These are phyloP conservation scores for Linepithema humile DNA, from an alignment of 1,140 invertebrate species.

Conservation along the genomic window DNA sequence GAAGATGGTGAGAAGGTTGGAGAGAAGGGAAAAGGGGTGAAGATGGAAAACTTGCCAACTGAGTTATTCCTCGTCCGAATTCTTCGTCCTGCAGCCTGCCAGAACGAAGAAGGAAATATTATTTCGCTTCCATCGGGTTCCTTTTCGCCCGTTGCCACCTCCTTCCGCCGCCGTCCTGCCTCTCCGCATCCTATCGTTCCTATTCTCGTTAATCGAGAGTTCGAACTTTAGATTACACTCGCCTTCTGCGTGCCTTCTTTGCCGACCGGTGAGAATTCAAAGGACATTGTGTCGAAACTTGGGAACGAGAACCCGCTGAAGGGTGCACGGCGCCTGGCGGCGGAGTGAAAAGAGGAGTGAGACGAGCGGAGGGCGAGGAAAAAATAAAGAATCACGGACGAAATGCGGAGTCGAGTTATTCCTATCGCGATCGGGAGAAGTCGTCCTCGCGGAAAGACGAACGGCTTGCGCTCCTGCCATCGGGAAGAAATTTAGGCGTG, in stretches of 20 bases:
- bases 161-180: neutral
- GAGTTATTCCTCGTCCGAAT: conserved; percentile 65
- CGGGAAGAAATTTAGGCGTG: conserved; percentile 25
- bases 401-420: conserved; percentile 58
- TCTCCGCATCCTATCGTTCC: neutral
- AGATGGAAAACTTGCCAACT: conserved; percentile 49
- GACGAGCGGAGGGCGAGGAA: neutral
- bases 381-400: conserved; percentile 21
- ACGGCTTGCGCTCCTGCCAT: conserved; percentile 2
- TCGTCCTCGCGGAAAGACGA: conserved; percentile 8
- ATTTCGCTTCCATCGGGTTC: conserved; percentile 55
- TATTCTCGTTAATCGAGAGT: conserved; percentile 71
- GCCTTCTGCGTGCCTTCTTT: conserved; percentile 56
- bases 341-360: neutral
- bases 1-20: neutral
- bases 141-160: neutral
- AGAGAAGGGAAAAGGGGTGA: neutral
- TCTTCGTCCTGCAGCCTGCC: conserved; percentile 51
- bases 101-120: conserved; percentile 62
- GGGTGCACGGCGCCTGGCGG: neutral
- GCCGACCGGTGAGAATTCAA: conserved; percentile 62
- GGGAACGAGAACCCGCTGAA: conserved; percentile 52
- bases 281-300: conserved; percentile 71
- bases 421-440: neutral
- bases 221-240: conserved; percentile 73